These are phyloP conservation scores for Tylochromis polylepis DNA, from an alignment of 2,113 vertebrate genomes.

Conservation along the genomic window DNA sequence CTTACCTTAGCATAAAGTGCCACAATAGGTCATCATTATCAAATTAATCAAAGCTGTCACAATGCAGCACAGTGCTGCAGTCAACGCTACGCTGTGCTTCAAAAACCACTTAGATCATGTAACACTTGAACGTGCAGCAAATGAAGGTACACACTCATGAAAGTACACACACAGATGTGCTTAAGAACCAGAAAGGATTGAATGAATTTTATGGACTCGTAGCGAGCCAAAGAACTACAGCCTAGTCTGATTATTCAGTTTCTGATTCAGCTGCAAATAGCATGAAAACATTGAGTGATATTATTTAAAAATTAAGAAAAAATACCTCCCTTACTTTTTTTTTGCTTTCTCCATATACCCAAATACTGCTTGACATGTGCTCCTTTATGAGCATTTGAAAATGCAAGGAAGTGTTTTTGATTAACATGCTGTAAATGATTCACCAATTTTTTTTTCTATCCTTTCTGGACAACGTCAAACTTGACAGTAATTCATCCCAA, in stretches of 20 bases:
- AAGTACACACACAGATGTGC: background rate
- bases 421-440: background rate
- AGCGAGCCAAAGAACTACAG: background rate
- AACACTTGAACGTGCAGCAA: conserved; percentile 46
- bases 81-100: conserved; percentile 10
- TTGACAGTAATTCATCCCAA: background rate
- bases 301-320: background rate
- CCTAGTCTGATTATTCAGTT: background rate
- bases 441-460: background rate
- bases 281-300: background rate
- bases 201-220: background rate
- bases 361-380: background rate
- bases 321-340: background rate
- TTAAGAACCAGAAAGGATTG: conserved; percentile 4
- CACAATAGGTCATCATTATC: conserved; percentile 75
- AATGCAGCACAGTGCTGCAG: conserved; percentile 18
- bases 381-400: background rate
- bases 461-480: background rate
- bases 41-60: conserved; percentile 72
- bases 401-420: background rate
- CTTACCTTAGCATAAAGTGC: conserved; percentile 73
- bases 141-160: too few relatives aligned
- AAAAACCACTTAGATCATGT: conserved; percentile 48
- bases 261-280: background rate
- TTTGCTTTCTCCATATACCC: background rate